Base-by-base conservation (phyloP, 2,888 invertebrate genomes). In the Lasius fuliginosus region DNA sequence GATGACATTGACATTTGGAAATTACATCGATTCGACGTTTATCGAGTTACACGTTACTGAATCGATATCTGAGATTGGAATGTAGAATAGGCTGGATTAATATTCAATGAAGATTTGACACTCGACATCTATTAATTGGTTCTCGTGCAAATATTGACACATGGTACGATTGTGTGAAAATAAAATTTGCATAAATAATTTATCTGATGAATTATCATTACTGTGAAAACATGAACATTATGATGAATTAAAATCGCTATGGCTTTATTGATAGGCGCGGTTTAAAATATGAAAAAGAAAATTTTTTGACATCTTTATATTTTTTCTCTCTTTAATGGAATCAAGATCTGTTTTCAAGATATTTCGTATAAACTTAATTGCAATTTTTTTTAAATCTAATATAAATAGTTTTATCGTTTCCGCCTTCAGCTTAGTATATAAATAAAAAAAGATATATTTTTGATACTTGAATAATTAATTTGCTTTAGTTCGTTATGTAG, bases 1-100 rank as follows among this genome's bases (percentile, higher is more conserved):
- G 4, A 60, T 79, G 42, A 79, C 53, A 71, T 60, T 73, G 58
- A 60, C 33, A 71, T 27, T 71, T 36, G 58, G n/a, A 60, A 60
- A 60, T 79, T 71, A 77, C 15, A 71, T 71, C 15, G 8, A 23
- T 73, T 79, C 33, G 58, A 60, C 18, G 12, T 74, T 79, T 60
- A 79, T 79, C 27, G 33, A 79, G 46, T 79, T 79, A 79, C 23
- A 23, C 8, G 23, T 12, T 73, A 73, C 60, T 60, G 23, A 60
- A 79, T 73, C 79, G 75, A 79, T 60, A 79, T 79, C 74, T 79
- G 42, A 73, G 58, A 74, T 79, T 33, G 74, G 46, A 33, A 58
- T 58, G 74, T 73, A 79, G 74, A 79, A 77, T 69, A 69, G 56
- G 5, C 2, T 8, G 5, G 33, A 73, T 46, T 74, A 79, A 79